Evolutionary conservation across 2,888 invertebrate genomes (phyloP).

Genomic region (Koerneria pararmatus): DNA sequence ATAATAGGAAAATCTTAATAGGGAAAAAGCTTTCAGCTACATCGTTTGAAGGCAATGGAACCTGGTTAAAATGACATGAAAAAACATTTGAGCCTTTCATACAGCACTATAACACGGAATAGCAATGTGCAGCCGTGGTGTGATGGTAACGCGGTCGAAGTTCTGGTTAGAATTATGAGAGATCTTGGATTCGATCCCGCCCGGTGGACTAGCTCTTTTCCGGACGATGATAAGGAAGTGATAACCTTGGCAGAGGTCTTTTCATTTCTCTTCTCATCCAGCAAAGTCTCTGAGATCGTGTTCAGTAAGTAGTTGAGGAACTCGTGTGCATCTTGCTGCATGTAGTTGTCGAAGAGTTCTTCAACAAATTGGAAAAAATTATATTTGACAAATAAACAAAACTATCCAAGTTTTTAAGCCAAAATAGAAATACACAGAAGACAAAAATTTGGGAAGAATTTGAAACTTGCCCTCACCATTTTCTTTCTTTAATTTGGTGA

Average conservation of each 20-base stretch:
- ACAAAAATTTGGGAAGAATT: not conserved
- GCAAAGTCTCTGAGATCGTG: constrained; percentile 92
- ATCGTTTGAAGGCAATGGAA: too few relatives aligned
- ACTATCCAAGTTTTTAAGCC: not conserved
- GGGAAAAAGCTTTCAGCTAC: too few relatives aligned
- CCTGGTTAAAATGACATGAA: too few relatives aligned
- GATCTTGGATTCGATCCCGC: too few relatives aligned
- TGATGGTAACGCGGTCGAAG: too few relatives aligned
- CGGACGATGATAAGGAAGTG: too few relatives aligned
- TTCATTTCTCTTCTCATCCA: constrained; percentile 44
- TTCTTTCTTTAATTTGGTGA: constrained; percentile 92
- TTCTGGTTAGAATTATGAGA: too few relatives aligned
- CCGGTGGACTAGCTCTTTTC: too few relatives aligned
- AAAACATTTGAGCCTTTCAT: too few relatives aligned
- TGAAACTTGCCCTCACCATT: constrained; percentile 71
- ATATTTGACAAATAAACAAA: not conserved
- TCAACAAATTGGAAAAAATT: constrained; percentile 47
- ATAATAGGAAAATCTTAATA: too few relatives aligned
- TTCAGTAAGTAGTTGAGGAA: constrained; percentile 98
- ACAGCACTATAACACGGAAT: too few relatives aligned
- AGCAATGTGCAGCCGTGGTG: too few relatives aligned
- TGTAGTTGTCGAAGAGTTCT: constrained; percentile 98
- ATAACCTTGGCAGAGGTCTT: constrained; percentile 20
- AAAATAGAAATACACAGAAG: not conserved
- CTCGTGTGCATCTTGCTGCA: constrained; percentile 98